Conservation (phyloP, 2,113 vertebrate genomes). For the Fregetta grallaria region DNA sequence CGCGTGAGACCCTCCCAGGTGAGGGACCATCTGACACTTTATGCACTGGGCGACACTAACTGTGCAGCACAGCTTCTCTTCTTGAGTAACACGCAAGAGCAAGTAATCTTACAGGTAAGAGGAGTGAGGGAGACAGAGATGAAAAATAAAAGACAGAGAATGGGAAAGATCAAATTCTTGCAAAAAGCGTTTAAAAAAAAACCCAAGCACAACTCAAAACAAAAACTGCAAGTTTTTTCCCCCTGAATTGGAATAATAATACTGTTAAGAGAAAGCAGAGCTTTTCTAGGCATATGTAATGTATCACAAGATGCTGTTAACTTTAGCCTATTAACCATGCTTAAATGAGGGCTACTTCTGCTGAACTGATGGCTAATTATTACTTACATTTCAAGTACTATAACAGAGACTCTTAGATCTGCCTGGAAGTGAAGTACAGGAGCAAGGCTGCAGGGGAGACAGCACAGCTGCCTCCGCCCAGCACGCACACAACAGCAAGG, state of each 20-base stretch:
- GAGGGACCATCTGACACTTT: neutral
- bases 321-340: rapidly evolving
- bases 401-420: neutral
- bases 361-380: neutral
- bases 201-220: neutral
- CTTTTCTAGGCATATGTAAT: neutral
- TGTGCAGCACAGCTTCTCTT: neutral
- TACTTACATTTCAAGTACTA: neutral
- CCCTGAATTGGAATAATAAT: no score
- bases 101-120: neutral
- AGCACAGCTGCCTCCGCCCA: neutral
- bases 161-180: neutral
- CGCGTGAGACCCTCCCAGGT: neutral
- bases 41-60: rapidly evolving
- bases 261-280: neutral
- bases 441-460: neutral
- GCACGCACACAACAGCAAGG: neutral
- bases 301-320: neutral
- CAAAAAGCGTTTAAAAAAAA: neutral
- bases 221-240: rapidly evolving
- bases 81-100: neutral
- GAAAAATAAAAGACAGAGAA: neutral
- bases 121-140: neutral
- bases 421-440: neutral
- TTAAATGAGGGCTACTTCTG: neutral